Conservation (phyloP, 30 jellyfish, hydroid and myxozoan genomes). For the Sanderia malayensis region DNA sequence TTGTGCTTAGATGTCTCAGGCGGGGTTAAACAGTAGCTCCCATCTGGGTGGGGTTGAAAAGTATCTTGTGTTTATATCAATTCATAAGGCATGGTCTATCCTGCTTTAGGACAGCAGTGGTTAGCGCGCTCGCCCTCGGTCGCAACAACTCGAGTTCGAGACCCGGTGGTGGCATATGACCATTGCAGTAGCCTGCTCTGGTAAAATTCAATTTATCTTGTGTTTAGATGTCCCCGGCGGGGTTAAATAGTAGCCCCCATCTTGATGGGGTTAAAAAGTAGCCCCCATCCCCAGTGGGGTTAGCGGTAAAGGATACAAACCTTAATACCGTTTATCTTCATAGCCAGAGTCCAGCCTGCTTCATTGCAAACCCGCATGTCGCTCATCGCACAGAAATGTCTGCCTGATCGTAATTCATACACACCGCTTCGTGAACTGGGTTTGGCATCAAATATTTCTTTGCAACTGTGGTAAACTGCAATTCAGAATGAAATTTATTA, state of each 20-base stretch:
- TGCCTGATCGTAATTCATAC: constrained; percentile 14
- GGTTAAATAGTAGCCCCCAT: constrained; percentile 2
- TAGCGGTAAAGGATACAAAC: constrained; percentile 4
- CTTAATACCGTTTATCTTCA: constrained; percentile 27
- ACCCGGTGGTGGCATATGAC: too few relatives aligned
- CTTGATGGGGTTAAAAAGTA: background rate
- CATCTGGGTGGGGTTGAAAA: background rate
- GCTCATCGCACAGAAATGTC: constrained; percentile 29
- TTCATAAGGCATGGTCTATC: too few relatives aligned
- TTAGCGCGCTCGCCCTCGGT: too few relatives aligned
- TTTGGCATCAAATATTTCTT: constrained; percentile 14
- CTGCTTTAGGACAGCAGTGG: too few relatives aligned
- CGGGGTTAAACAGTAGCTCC: background rate
- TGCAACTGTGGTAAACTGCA: constrained; percentile 26
- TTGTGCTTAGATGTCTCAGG: background rate
- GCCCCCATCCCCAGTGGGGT: constrained; percentile 7
- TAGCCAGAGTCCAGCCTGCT: constrained; percentile 48
- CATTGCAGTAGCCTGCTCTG: too few relatives aligned
- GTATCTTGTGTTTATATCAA: too few relatives aligned
- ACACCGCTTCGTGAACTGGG: constrained; percentile 16
- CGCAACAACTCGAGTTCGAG: too few relatives aligned
- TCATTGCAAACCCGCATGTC: constrained; percentile 23
- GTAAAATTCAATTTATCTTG: too few relatives aligned
- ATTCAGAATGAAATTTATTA: background rate
- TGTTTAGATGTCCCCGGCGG: constrained; percentile 5